A percentile compares a stretch with the other conserved stretches of the same genome.
Evolutionary conservation across 2,888 invertebrate genomes (phyloP).

Genomic region (Drepanosiphum platanoidis): DNA sequence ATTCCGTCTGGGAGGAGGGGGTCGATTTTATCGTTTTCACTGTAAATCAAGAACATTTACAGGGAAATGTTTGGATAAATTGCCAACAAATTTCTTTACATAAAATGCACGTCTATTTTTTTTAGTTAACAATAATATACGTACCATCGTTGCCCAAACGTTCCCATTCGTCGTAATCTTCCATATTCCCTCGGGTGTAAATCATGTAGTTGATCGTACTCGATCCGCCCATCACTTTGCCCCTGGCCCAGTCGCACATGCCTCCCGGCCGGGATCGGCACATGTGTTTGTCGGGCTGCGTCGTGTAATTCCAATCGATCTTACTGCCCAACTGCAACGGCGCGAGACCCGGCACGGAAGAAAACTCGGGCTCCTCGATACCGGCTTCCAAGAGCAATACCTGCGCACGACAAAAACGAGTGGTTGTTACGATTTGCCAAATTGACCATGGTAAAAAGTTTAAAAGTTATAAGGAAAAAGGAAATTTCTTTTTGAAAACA

Average conservation of each 20-base stretch:
- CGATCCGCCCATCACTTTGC: constrained; percentile 69
- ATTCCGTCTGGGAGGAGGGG: too few relatives aligned
- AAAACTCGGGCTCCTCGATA: constrained; percentile 65
- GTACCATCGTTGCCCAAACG: constrained; percentile 65
- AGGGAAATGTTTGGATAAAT: too few relatives aligned
- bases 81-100: neutral
- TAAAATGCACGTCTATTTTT: neutral
- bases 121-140: too few relatives aligned
- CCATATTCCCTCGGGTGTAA: constrained; percentile 66
- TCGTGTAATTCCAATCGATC: constrained; percentile 68
- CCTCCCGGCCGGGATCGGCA: constrained; percentile 64
- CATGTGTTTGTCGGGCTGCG: constrained; percentile 65
- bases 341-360: constrained; percentile 67
- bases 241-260: constrained; percentile 68
- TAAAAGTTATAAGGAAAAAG: neutral
- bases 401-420: constrained; percentile 59
- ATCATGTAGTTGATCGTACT: constrained; percentile 70
- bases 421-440: too few relatives aligned
- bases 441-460: constrained; percentile 2
- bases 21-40: too few relatives aligned
- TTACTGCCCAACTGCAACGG: constrained; percentile 67
- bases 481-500: too few relatives aligned
- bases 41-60: too few relatives aligned
- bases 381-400: constrained; percentile 66
- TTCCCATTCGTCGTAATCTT: constrained; percentile 69